Conservation (phyloP, 2,888 invertebrate genomes). For the Oligia fasciuncula region DNA sequence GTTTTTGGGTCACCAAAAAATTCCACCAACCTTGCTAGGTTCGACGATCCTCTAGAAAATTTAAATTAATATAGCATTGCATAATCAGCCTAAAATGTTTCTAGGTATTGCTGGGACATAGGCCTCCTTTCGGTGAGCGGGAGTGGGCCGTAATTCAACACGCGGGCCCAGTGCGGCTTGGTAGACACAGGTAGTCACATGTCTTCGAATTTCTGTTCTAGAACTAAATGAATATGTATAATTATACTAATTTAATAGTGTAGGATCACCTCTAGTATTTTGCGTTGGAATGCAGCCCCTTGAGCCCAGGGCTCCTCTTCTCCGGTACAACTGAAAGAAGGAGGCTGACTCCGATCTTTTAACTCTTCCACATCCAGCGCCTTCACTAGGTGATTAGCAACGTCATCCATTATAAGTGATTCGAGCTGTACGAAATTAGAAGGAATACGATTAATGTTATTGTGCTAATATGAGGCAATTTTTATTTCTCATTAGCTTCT, state of each 20-base stretch:
- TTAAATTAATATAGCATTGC: neutral
- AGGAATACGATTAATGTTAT: neutral
- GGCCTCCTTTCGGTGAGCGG: neutral
- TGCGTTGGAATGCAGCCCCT: conserved; percentile 79
- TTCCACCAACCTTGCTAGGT: neutral
- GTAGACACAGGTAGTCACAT: no score
- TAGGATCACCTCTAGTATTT: conserved; percentile 78
- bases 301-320: conserved; percentile 76
- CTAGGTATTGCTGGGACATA: neutral
- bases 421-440: conserved; percentile 73
- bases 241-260: neutral
- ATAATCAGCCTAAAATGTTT: neutral
- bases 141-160: neutral
- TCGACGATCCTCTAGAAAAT: neutral
- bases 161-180: neutral
- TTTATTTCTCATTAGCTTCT: neutral
- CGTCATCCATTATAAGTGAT: conserved; percentile 82
- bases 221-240: neutral
- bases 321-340: conserved; percentile 72
- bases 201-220: no score
- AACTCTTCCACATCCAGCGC: conserved; percentile 71
- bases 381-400: conserved; percentile 81
- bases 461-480: neutral
- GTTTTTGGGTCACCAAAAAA: neutral
- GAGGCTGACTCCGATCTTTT: conserved; percentile 59